A percentile compares a stretch with the other conserved stretches of the same genome.
Conservation (phyloP, 2,888 invertebrate genomes). For the Vandiemenella viatica region DNA sequence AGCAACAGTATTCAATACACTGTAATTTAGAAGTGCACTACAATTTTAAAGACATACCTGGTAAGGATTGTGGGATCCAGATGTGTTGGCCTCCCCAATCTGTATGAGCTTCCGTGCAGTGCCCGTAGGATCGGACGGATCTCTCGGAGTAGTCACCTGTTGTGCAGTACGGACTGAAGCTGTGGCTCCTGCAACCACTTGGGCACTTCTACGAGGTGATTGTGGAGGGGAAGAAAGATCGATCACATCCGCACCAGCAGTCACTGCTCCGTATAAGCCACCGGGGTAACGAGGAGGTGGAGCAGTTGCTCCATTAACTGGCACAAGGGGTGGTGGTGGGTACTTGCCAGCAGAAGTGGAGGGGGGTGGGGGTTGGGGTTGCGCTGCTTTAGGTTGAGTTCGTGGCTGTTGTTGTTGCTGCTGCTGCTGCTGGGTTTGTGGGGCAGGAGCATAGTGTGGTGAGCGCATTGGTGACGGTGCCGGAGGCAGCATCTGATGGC, state of each 20-base stretch:
- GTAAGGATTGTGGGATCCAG: constrained; percentile 55
- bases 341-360: constrained; percentile 7
- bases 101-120: constrained; percentile 43
- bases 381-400: background rate
- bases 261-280: constrained; percentile 11
- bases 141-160: background rate
- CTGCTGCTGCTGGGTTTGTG: constrained; percentile 1
- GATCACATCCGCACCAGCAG: constrained; percentile 31
- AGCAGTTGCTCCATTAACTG: constrained; percentile 29
- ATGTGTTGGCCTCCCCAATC: constrained; percentile 52
- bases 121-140: constrained; percentile 7
- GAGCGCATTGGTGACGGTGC: constrained; percentile 7
- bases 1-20: too few relatives aligned
- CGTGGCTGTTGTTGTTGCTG: constrained; percentile 14
- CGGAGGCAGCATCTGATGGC: constrained; percentile 16
- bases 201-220: constrained; percentile 20
- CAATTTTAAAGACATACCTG: constrained; percentile 30
- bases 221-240: constrained; percentile 37
- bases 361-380: constrained; percentile 1
- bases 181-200: constrained; percentile 9
- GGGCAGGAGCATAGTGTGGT: constrained; percentile 7
- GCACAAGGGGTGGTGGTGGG: constrained; percentile 38
- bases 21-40: too few relatives aligned
- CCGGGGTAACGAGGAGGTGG: constrained; percentile 7
- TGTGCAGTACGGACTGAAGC: background rate